Conservation (phyloP, 2,888 invertebrate species). For the Magallana nippona region DNA sequence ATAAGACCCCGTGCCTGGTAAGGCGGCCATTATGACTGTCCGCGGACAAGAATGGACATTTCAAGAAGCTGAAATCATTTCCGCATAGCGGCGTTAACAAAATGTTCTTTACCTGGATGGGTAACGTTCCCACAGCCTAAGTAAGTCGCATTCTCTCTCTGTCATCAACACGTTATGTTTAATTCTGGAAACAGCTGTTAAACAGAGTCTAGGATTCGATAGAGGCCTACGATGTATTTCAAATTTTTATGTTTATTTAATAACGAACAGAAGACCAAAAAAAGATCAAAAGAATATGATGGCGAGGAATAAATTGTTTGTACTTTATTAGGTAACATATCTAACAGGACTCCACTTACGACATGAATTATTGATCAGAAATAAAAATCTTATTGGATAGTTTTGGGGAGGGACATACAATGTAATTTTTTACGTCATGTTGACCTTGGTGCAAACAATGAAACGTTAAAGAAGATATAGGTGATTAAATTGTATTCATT, state of each 20-base stretch:
- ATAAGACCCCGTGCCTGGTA: slow-evolving; percentile 25
- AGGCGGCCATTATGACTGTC: not conserved
- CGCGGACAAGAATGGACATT: not conserved
- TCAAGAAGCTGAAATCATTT: not conserved
- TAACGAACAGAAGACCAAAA: slow-evolving; percentile 3
- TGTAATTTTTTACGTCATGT: not conserved
- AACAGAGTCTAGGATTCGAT: not conserved
- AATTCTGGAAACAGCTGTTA: slow-evolving; percentile 28
- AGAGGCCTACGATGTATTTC: not conserved
- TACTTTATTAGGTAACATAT: not conserved
- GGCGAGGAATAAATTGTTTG: not conserved
- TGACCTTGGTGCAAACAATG: not conserved
- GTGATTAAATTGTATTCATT: not conserved
- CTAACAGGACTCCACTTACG: not conserved
- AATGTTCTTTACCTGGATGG: not conserved
- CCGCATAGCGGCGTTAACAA: slow-evolving; percentile 18
- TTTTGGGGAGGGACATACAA: too few relatives aligned
- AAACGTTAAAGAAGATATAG: not conserved
- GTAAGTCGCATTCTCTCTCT: not conserved
- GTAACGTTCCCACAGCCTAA: not conserved
- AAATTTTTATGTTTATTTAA: slow-evolving; percentile 14
- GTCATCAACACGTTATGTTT: slow-evolving; percentile 30
- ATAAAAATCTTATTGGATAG: too few relatives aligned
- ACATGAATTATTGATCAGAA: too few relatives aligned
- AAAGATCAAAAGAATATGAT: not conserved